phyloP scores from a whole-genome alignment of 2,888 invertebrate genomes.

The Hypena proboscidalis region DNA sequence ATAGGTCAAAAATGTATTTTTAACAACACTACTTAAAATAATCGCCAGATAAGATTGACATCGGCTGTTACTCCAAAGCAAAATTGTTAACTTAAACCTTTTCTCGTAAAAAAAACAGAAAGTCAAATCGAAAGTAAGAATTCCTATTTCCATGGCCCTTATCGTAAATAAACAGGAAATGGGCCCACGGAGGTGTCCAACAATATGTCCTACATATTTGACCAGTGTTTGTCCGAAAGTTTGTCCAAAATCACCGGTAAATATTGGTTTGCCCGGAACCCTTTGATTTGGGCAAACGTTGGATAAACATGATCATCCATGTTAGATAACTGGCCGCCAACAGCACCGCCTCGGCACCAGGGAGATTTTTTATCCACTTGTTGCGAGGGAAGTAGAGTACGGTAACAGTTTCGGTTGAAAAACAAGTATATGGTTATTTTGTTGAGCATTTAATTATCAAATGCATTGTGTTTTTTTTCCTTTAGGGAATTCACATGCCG shows the following conservation, averaged over 20 bases:
- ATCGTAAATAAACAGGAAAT: constrained; percentile 63
- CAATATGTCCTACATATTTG: constrained; percentile 48
- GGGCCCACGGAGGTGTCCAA: constrained; percentile 49
- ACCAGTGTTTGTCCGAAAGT: constrained; percentile 29
- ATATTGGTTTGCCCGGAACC: constrained; percentile 52
- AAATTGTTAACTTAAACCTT: background rate
- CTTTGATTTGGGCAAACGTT: constrained; percentile 52
- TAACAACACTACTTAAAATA: too few species aligned
- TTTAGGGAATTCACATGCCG: too few species aligned
- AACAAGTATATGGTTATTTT: too few species aligned
- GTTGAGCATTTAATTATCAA: too few species aligned
- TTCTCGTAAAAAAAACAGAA: constrained; percentile 3
- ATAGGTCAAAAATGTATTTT: background rate
- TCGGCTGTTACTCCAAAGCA: too few species aligned
- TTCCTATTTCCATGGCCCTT: constrained; percentile 49
- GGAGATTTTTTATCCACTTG: constrained; percentile 37
- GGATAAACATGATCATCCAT: constrained; percentile 50
- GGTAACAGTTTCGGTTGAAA: background rate
- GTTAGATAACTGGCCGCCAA: constrained; percentile 39
- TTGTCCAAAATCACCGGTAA: constrained; percentile 52
- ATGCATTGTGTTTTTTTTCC: too few species aligned
- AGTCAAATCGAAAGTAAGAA: constrained; percentile 42
- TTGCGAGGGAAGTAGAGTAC: constrained; percentile 29
- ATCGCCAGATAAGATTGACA: too few species aligned
- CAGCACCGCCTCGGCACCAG: too few species aligned